Conservation (phyloP, 1,140 invertebrate species). For the Drosophila auraria region DNA sequence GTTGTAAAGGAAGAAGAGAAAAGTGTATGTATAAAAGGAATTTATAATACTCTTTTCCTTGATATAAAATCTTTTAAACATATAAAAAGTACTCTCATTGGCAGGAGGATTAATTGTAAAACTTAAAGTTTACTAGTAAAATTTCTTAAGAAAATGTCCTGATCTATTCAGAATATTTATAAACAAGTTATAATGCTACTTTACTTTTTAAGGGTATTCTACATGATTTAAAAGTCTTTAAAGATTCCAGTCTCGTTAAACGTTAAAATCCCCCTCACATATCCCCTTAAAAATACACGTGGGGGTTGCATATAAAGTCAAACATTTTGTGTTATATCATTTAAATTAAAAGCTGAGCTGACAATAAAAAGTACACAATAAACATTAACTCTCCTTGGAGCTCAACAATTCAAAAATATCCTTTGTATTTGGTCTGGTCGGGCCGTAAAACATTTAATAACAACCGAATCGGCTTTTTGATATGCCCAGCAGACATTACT, state of each 20-base stretch:
- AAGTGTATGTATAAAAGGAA: not conserved
- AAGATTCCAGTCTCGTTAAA: constrained; percentile 5
- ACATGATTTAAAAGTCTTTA: not conserved
- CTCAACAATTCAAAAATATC: constrained; percentile 63
- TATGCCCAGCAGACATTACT: constrained; percentile 56
- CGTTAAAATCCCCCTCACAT: constrained; percentile 19
- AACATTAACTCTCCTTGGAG: constrained; percentile 56
- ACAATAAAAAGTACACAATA: constrained; percentile 71
- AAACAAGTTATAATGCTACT: not conserved
- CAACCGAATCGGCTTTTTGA: constrained; percentile 55
- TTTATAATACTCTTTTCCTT: not conserved
- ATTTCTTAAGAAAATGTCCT: too few relatives aligned
- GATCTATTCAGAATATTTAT: too few relatives aligned
- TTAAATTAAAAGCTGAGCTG: constrained; percentile 79
- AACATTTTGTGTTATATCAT: constrained; percentile 70
- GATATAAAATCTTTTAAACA: not conserved
- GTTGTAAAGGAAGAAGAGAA: not conserved
- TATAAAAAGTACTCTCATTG: too few relatives aligned
- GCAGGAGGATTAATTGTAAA: too few relatives aligned
- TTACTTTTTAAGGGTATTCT: not conserved
- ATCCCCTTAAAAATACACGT: not conserved
- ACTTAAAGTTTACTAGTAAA: too few relatives aligned
- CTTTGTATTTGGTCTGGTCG: constrained; percentile 31
- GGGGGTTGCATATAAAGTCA: constrained; percentile 55
- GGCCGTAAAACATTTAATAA: constrained; percentile 79